Evolutionary conservation across 2,888 invertebrate species (phyloP), one percentile per base, ranked within the genome.

Genomic region (Oscheius myriophilus): DNA sequence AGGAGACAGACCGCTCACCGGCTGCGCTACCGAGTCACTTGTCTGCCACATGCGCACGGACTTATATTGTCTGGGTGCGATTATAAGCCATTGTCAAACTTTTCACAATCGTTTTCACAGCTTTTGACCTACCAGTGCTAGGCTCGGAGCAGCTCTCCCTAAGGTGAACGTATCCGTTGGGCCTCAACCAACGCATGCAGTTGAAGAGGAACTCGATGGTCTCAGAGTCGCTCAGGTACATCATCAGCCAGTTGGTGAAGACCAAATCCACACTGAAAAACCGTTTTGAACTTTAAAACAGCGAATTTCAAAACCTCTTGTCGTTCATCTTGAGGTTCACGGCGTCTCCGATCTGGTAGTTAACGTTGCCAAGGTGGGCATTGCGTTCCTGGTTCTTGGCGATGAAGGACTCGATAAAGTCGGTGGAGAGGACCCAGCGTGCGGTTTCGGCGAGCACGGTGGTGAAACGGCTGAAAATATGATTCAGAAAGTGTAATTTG

Each of bases 201-300:
- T 88, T 88, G 45, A 82, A 69, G 54, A 89, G 82, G 46, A 90
- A 86, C 16, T 85, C 80, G 45, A 87, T 83, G 2, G 75, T 75
- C 79, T 90, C 90, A 23, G 85, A 83, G 73, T 90, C 89, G 26
- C 86, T 86, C 68, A 90, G 81, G 82, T 90, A 90, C 90, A 90
- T 90, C 74, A 90, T 86, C 58, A 90, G 86, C 90, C 90, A 90
- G 83, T 90, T 90, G 75, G 89, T 89, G 86, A 90, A 90, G 23
- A 90, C 87, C 59, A 90, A 73, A 78, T 90, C 90, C 65, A 87
- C 87, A 71, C 89, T 89, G 82, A 16, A 82, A 42, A 53, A 66
- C 33, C 33, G 9, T 49, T n/a, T 49, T n/a, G 11, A 18, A 21
- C 4, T 49, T n/a, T 25, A 26, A 25, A 41, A 61, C 4, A 42